A percentile compares a stretch with the other conserved stretches of the same genome.
These are phyloP conservation scores for Tragelaphus scriptus DNA, from an alignment of 2,113 vertebrate species.

Conservation along the genomic window DNA sequence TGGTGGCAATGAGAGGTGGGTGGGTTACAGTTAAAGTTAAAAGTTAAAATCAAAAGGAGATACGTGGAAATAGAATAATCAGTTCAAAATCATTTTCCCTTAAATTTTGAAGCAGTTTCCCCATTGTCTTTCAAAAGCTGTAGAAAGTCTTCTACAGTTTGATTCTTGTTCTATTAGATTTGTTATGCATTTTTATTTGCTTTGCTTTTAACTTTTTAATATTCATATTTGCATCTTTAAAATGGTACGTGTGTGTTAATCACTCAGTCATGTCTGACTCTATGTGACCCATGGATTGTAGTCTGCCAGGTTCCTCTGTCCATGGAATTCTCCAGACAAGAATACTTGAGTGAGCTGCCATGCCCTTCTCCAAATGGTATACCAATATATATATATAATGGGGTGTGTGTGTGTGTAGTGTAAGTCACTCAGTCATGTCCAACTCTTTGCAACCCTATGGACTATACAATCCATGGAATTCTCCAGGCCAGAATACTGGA, in stretches of 20 bases:
- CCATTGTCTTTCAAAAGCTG: not conserved
- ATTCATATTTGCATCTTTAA: not conserved
- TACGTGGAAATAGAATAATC: not conserved
- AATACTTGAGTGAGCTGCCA: not conserved
- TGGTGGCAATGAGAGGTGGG: not conserved
- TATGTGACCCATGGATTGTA: not conserved
- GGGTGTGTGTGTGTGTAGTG: not conserved
- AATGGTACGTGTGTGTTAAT: not conserved
- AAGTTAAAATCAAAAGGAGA: not conserved
- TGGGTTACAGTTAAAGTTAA: not conserved
- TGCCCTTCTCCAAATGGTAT: not conserved
- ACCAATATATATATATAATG: fast-evolving
- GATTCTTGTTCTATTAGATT: not conserved
- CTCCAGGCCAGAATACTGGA: not conserved
- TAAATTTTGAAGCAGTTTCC: not conserved
- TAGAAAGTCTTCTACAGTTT: not conserved
- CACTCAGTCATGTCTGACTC: fast-evolving
- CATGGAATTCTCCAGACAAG: not conserved
- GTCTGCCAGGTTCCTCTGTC: not conserved
- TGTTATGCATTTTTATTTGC: not conserved
- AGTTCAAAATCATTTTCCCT: not conserved
- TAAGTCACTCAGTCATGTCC: not conserved
- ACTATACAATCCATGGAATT: not conserved
- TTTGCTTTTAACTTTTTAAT: not conserved
- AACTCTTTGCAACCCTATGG: fast-evolving